These are phyloP conservation scores for Sebastes fasciatus DNA, from an alignment of 2,113 vertebrate species.

Conservation along the genomic window DNA sequence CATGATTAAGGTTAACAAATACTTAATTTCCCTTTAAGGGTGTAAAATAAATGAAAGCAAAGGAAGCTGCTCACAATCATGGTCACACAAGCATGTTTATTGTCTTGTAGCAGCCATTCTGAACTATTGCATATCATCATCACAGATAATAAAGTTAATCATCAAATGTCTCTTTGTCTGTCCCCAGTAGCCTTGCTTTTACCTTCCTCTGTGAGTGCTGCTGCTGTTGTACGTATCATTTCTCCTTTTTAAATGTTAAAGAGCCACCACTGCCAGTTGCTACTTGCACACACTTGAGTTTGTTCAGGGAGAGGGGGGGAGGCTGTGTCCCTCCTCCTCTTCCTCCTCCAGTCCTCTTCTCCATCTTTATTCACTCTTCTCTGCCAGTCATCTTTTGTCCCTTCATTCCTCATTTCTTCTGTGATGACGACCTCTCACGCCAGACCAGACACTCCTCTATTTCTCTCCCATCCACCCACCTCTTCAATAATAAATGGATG, in stretches of 20 bases:
- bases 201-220: not conserved
- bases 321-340: not conserved
- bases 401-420: constrained; percentile 14
- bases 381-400: not conserved
- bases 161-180: not conserved
- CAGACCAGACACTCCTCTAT: constrained; percentile 43
- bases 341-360: not conserved
- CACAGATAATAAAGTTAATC: not conserved
- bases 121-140: not conserved
- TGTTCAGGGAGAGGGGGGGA: not conserved
- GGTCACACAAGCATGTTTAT: not conserved
- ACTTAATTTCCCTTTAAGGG: not conserved
- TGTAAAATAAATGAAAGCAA: not conserved
- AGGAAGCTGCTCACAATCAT: not conserved
- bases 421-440: constrained; percentile 54
- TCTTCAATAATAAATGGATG: constrained; percentile 87
- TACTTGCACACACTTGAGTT: not conserved
- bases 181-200: not conserved
- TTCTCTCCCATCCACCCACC: constrained; percentile 68
- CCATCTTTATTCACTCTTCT: not conserved
- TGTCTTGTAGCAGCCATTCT: not conserved
- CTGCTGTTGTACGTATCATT: not conserved
- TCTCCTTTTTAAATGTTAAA: constrained; percentile 4
- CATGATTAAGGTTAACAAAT: not conserved
- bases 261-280: not conserved